Base-by-base conservation (phyloP, 2,888 invertebrate genomes). In the Caenorhabditis virilis region DNA sequence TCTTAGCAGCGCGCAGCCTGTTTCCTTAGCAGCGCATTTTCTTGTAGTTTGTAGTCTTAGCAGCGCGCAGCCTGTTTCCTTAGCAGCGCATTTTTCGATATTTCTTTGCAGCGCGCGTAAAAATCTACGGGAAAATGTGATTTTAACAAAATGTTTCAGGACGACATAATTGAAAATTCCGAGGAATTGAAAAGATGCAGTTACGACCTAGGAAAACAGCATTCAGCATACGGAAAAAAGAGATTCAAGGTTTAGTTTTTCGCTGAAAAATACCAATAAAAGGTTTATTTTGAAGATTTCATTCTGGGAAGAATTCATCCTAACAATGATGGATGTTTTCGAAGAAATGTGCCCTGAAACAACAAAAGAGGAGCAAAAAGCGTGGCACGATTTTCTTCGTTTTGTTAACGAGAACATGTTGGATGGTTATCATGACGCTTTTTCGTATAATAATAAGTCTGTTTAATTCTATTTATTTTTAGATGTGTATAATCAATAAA, bases 271-370 rank as follows among this genome's bases (percentile, higher is more conserved):
- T 20, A 1, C 16, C 22, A 15, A 51, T 39, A 50, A 50, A 38
- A 38, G 18, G 38, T 11, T 11, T n/a, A 13, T 35, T 1, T 36
- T 57, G 16, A 15, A 64, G 64, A 64, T 59, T 1, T 58, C 64
- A 23, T 64, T 35, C 48, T 64, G 64, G 64, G 64, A 64, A 47
- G 64, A 64, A 39, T 64, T 64, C 45, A 64, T 57, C 23, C n/a
- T 64, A 50, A 64, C 55, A 11, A 64, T 64, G 64, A 59, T 64
- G 64, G 59, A 55, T 39, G 59, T 59, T 2, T 33, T 64, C 27
- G 64, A 64, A 25, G 52, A 64, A 30, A 52, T 20, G 22, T 64
- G 59, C n/a, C 64, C 55, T 20, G 42, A 55, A 45, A 59, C 59
- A 16, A 47, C 54, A 4, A 64, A 64, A 49, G 64, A 64, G 16